A percentile compares a stretch with the other conserved stretches of the same genome.
Conservation (phyloP, 2,797 vertebrate genomes). For the Limosa lapponica region DNA sequence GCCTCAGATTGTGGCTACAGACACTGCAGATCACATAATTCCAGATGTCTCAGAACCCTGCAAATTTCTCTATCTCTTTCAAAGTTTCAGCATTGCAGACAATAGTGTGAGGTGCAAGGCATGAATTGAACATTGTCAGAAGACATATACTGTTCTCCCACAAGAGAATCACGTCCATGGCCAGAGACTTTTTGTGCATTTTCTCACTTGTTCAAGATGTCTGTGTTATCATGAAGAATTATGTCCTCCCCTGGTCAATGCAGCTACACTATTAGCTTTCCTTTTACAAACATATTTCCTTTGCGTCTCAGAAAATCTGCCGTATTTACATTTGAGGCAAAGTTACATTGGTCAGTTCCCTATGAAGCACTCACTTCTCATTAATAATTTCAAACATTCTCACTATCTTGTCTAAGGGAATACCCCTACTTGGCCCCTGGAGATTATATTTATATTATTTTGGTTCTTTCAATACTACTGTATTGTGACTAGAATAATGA, state of each 20-base stretch:
- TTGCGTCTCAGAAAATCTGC: not conserved
- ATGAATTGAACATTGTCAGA: not conserved
- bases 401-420: not conserved
- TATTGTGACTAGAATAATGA: not conserved
- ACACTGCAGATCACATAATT: not conserved
- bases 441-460: not conserved
- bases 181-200: not conserved
- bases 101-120: not conserved
- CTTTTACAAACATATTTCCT: not conserved
- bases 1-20: not conserved
- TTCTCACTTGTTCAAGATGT: not conserved
- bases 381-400: not conserved
- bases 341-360: not conserved
- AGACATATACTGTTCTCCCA: not conserved
- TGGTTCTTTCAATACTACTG: not conserved
- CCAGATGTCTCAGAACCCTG: not conserved
- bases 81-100: not conserved
- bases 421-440: not conserved
- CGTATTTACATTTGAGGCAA: not conserved
- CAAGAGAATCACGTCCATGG: accelerated
- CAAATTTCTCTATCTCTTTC: not conserved
- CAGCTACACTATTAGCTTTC: not conserved
- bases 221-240: not conserved
- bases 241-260: not conserved
- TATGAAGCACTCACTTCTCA: not conserved